phyloP scores from a whole-genome alignment of 2,797 vertebrate genomes.

The Streptopelia turtur region DNA sequence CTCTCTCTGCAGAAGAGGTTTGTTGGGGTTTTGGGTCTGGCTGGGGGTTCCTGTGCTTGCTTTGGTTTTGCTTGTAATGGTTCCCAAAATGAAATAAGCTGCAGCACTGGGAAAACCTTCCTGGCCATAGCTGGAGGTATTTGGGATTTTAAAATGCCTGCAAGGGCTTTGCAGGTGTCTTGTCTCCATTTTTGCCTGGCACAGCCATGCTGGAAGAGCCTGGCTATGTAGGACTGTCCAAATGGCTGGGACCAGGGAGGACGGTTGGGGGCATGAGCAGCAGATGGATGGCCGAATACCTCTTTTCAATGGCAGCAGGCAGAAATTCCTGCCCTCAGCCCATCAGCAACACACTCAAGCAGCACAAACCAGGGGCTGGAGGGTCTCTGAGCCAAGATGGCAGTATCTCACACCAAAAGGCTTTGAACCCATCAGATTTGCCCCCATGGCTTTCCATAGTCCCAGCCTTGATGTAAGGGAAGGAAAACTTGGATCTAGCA shows the following conservation, averaged over 20 bases:
- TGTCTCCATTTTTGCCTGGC: not conserved
- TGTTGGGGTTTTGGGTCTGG: not conserved
- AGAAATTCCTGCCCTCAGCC: conserved; percentile 4
- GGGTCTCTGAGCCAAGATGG: not conserved
- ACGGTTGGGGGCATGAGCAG: not conserved
- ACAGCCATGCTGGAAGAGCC: not conserved
- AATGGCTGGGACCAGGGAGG: not conserved
- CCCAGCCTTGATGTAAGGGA: not conserved
- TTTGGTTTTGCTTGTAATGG: not conserved
- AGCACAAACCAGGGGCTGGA: not conserved
- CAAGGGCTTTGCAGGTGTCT: not conserved
- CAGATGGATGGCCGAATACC: not conserved
- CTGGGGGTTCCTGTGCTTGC: not conserved
- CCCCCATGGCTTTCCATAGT: not conserved
- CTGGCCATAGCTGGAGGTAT: not conserved
- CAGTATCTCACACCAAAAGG: not conserved
- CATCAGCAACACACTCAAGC: not conserved
- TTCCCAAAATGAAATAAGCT: not conserved
- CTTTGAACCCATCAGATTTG: not conserved
- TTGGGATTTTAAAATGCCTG: not conserved
- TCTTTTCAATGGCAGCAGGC: not conserved
- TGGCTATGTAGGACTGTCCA: not conserved
- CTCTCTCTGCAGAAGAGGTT: not conserved
- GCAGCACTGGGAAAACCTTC: not conserved
- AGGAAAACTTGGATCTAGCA: not conserved